Percentiles rank a stretch among this genome's conserved stretches.
phyloP scores from a whole-genome alignment of 2,113 vertebrate species.

The Bubo bubo region DNA sequence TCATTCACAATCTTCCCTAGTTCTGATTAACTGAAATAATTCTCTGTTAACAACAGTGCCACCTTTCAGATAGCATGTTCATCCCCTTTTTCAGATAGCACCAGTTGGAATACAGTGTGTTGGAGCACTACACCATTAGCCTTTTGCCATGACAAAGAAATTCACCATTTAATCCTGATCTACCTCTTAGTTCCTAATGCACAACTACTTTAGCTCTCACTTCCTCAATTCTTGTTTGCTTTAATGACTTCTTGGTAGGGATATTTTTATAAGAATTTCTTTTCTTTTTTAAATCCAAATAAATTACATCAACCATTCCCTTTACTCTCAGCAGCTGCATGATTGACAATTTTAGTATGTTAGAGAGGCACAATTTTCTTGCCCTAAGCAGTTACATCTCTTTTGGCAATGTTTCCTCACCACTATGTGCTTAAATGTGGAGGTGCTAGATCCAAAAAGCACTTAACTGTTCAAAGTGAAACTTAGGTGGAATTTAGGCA shows the following conservation, averaged over 20 bases:
- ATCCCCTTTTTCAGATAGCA: not conserved
- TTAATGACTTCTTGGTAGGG: not conserved
- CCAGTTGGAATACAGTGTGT: not conserved
- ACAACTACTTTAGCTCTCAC: not conserved
- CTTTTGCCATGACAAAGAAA: not conserved
- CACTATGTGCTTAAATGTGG: not conserved
- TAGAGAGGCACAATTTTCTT: constrained; percentile 5
- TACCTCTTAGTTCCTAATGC: not conserved
- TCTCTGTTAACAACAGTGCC: not conserved
- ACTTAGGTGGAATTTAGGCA: not conserved
- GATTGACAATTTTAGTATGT: not conserved
- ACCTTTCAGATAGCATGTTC: not conserved
- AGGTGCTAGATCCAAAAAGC: not conserved
- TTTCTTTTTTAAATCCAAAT: not conserved
- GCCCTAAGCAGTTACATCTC: not conserved
- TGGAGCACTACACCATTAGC: not conserved
- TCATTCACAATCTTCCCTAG: constrained; percentile 2
- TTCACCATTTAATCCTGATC: not conserved
- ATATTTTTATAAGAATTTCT: not conserved
- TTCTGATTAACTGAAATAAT: not conserved
- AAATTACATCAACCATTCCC: constrained; percentile 2
- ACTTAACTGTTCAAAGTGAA: not conserved
- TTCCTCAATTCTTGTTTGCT: not conserved
- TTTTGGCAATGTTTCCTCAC: not conserved
- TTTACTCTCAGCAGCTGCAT: not conserved